Evolutionary conservation across 2,797 vertebrate genomes (phyloP).

Genomic region (Melanotaenia trifasciata): DNA sequence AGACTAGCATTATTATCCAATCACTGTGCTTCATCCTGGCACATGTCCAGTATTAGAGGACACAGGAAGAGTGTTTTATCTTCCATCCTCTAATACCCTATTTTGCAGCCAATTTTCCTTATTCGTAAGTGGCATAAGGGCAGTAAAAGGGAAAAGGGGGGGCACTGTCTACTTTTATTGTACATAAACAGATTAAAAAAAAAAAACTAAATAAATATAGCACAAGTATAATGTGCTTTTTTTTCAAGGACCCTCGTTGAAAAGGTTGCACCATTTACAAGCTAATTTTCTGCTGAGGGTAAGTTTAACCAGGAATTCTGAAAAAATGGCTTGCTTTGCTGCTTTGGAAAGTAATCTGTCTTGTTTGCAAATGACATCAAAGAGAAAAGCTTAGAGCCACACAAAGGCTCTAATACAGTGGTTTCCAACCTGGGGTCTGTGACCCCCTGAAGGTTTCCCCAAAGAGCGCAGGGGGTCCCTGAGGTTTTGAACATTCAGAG

Average conservation of each 20-base stretch:
- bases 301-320: constrained; percentile 22
- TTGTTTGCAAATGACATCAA: constrained; percentile 12
- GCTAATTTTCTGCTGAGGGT: constrained; percentile 15
- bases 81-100: constrained; percentile 11
- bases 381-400: constrained; percentile 14
- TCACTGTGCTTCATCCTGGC: constrained; percentile 61
- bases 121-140: constrained; percentile 44
- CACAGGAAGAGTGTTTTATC: constrained; percentile 52
- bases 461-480: no score
- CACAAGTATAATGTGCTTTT: constrained; percentile 19
- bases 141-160: constrained; percentile 11
- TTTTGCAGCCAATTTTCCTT: constrained; percentile 30
- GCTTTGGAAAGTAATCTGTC: constrained; percentile 9
- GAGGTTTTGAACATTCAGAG: no score
- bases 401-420: constrained; percentile 16
- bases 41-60: constrained; percentile 59
- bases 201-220: constrained; percentile 25
- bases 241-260: constrained; percentile 30
- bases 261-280: constrained; percentile 52
- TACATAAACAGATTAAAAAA: constrained; percentile 27
- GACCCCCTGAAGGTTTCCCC: no score
- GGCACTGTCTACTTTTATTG: constrained; percentile 49
- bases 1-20: constrained; percentile 73
- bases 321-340: constrained; percentile 4
- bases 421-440: no score